These are phyloP conservation scores for Ectropis crepuscularia DNA, from an alignment of 2,888 invertebrate species.

Conservation along the genomic window DNA sequence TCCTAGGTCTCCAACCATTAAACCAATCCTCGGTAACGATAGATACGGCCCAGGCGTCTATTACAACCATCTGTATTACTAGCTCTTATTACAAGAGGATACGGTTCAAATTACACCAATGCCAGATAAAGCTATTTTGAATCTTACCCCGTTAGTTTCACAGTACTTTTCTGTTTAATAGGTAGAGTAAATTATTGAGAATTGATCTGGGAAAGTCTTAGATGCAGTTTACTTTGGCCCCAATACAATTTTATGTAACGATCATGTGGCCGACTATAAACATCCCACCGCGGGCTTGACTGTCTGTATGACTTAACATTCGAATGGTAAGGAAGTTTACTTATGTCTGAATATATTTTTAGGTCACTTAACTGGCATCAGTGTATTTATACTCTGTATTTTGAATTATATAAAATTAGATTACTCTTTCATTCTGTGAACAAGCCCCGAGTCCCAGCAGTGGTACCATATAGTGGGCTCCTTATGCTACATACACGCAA, in stretches of 20 bases:
- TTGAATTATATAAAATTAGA: too few species aligned
- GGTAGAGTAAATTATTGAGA: background rate
- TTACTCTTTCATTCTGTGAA: too few species aligned
- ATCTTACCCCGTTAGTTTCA: background rate
- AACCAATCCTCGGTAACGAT: slow-evolving; percentile 24
- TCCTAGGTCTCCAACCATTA: slow-evolving; percentile 21
- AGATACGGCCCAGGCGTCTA: slow-evolving; percentile 2
- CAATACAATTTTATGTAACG: too few species aligned
- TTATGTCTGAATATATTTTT: too few species aligned
- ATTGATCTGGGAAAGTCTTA: background rate
- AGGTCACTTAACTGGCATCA: too few species aligned
- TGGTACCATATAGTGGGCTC: too few species aligned
- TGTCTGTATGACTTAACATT: too few species aligned
- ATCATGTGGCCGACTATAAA: background rate
- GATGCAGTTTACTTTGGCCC: background rate
- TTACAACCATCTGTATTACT: slow-evolving; percentile 10
- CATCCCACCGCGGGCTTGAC: background rate
- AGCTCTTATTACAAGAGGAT: slow-evolving; percentile 5
- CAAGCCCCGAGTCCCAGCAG: too few species aligned
- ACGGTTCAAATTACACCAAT: background rate
- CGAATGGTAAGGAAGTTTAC: too few species aligned
- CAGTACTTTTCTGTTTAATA: slow-evolving; percentile 1
- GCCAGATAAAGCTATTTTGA: background rate
- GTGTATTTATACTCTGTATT: too few species aligned
- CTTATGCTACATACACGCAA: too few species aligned